Evolutionary conservation across 92 coral and sea anemone genomes (phyloP).

Genomic region (Epizoanthus ramosus): DNA sequence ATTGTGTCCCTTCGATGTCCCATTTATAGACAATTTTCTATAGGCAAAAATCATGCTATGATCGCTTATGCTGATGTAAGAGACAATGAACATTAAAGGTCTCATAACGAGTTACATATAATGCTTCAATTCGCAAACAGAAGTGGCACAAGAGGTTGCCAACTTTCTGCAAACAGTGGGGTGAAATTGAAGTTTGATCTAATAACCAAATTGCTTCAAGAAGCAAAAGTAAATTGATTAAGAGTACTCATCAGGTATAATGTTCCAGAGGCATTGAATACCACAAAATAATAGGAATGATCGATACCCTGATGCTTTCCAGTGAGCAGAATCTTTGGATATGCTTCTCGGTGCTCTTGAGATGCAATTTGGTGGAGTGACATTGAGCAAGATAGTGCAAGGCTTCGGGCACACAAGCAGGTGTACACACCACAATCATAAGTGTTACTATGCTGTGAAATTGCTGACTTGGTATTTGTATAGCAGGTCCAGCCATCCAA

Average conservation of each 20-base stretch:
- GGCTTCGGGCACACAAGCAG: conserved; percentile 21
- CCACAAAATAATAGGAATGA: conserved; percentile 72
- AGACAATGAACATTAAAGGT: conserved; percentile 70
- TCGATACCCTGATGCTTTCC: conserved; percentile 74
- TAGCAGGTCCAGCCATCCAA: conserved; percentile 16
- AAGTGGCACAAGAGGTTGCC: conserved; percentile 58
- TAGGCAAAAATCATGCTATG: too few species aligned
- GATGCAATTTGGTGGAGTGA: conserved; percentile 70
- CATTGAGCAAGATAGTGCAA: conserved; percentile 20
- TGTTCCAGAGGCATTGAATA: conserved; percentile 70
- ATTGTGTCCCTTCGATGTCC: too few species aligned
- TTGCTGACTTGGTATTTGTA: not conserved
- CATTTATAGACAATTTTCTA: too few species aligned
- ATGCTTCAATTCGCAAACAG: conserved; percentile 64
- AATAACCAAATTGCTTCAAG: conserved; percentile 67
- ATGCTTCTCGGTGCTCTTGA: conserved; percentile 69
- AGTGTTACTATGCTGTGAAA: conserved; percentile 24
- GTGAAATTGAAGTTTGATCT: conserved; percentile 55
- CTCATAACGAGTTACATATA: conserved; percentile 64
- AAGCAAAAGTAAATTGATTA: conserved; percentile 64
- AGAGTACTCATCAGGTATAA: conserved; percentile 70
- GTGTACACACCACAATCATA: conserved; percentile 17
- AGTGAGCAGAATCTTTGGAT: conserved; percentile 51
- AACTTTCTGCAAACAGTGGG: conserved; percentile 29
- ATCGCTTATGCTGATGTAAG: too few species aligned